Percentiles rank a stretch among this genome's conserved stretches.
These are phyloP conservation scores for Clamator glandarius DNA, from an alignment of 2,797 vertebrate genomes.

Conservation along the genomic window DNA sequence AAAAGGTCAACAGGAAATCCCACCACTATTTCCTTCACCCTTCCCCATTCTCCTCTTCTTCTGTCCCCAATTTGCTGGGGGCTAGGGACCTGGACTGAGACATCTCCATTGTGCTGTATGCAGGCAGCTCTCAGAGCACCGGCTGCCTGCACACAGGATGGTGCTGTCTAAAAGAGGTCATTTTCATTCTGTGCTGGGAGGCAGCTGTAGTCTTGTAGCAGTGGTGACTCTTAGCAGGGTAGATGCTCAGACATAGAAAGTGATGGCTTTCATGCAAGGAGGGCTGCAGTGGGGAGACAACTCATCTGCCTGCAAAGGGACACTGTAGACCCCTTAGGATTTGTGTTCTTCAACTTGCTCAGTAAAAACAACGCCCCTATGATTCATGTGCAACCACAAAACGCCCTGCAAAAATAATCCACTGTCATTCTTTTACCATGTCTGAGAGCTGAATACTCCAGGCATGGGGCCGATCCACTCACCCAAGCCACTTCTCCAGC, in stretches of 20 bases:
- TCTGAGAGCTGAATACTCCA: not conserved
- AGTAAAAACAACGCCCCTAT: not conserved
- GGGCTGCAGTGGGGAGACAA: not conserved
- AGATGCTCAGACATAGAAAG: not conserved
- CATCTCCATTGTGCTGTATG: not conserved
- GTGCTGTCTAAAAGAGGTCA: not conserved
- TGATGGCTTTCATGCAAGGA: not conserved
- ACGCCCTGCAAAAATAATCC: not conserved
- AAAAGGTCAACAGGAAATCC: not conserved
- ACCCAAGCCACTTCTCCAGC: not conserved
- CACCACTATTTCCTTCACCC: not conserved
- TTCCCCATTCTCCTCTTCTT: not conserved
- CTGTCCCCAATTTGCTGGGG: rapidly evolving
- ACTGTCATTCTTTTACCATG: not conserved
- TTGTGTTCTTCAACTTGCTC: not conserved
- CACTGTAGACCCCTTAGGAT: not conserved
- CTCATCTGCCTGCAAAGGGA: not conserved
- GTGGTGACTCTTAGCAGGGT: not conserved
- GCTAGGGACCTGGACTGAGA: not conserved
- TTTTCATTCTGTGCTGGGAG: not conserved
- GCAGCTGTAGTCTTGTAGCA: not conserved
- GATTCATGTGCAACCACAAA: not conserved
- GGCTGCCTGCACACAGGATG: not conserved
- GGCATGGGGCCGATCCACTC: not conserved
- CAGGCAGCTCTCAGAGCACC: not conserved